Evolutionary conservation across 1,140 invertebrate genomes (phyloP).

Genomic region (Temnothorax longispinosus): DNA sequence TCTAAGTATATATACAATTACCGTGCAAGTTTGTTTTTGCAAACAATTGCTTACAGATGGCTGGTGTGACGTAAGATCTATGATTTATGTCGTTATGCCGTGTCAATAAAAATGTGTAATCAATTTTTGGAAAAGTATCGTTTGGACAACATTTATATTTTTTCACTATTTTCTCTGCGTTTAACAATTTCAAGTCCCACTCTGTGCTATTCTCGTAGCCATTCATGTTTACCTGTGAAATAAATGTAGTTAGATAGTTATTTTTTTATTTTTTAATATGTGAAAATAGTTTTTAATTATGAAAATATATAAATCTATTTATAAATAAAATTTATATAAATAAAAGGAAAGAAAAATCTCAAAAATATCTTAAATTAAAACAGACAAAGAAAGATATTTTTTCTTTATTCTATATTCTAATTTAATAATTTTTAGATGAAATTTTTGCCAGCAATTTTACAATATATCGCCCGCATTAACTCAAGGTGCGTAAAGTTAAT

Average conservation of each 20-base stretch:
- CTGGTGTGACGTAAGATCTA: constrained; percentile 83
- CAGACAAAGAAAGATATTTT: not conserved
- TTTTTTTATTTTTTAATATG: not conserved
- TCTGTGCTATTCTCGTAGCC: constrained; percentile 67
- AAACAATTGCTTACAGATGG: constrained; percentile 81
- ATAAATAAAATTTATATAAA: not conserved
- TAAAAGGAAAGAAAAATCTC: not conserved
- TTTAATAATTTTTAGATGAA: not conserved
- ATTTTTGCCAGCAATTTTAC: not conserved
- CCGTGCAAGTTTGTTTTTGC: not conserved
- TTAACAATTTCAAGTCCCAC: constrained; percentile 80
- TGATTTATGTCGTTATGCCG: constrained; percentile 81
- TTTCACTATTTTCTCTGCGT: constrained; percentile 65
- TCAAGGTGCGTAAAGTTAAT: not conserved
- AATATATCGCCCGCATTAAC: not conserved
- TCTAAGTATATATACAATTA: not conserved
- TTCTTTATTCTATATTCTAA: not conserved
- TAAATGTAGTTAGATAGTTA: not conserved
- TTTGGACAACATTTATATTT: constrained; percentile 84
- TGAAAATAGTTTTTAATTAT: too few relatives aligned
- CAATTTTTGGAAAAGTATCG: constrained; percentile 84
- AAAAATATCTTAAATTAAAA: not conserved
- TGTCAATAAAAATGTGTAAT: constrained; percentile 82
- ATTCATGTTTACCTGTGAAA: constrained; percentile 50
- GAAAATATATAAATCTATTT: not conserved